A percentile compares a stretch with the other conserved stretches of the same genome.
These are phyloP conservation scores for Pollenia angustigena DNA, from an alignment of 2,888 invertebrate genomes.

Conservation along the genomic window DNA sequence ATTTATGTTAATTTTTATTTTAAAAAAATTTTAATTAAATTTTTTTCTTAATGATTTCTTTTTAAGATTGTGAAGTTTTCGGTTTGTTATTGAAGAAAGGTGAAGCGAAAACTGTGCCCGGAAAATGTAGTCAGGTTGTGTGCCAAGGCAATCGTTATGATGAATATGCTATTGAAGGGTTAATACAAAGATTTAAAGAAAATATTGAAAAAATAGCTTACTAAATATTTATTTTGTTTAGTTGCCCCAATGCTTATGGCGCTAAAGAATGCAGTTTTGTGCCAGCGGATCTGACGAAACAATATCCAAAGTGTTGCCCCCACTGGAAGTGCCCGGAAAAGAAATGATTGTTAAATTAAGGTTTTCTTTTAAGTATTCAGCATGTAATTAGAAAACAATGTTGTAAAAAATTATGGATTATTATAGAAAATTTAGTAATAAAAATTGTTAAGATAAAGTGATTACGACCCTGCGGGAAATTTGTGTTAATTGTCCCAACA, in stretches of 20 bases:
- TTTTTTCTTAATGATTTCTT: background rate
- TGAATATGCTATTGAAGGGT: slow-evolving; percentile 72
- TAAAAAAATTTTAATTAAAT: background rate
- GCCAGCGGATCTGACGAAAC: slow-evolving; percentile 72
- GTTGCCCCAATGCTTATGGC: slow-evolving; percentile 75
- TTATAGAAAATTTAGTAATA: background rate
- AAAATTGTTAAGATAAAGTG: too few species aligned
- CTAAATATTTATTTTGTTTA: slow-evolving; percentile 42
- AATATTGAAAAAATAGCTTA: background rate
- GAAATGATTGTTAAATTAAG: slow-evolving; percentile 7
- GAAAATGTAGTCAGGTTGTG: slow-evolving; percentile 74
- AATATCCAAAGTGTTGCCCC: slow-evolving; percentile 75
- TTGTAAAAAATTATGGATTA: background rate
- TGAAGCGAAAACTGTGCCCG: slow-evolving; percentile 74
- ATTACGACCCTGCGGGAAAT: too few species aligned
- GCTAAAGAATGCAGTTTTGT: slow-evolving; percentile 74
- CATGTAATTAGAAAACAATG: background rate
- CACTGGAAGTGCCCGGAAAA: slow-evolving; percentile 73
- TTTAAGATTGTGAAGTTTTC: slow-evolving; percentile 74
- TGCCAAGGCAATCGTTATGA: slow-evolving; percentile 75
- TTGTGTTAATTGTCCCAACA: too few species aligned
- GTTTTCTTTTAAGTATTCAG: background rate
- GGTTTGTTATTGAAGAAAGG: slow-evolving; percentile 74
- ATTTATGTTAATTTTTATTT: background rate
- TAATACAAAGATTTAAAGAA: slow-evolving; percentile 35